Evolutionary conservation across 1,140 invertebrate species (phyloP), one percentile per base, ranked within the genome.

Genomic region (Pollicipes pollicipes): DNA sequence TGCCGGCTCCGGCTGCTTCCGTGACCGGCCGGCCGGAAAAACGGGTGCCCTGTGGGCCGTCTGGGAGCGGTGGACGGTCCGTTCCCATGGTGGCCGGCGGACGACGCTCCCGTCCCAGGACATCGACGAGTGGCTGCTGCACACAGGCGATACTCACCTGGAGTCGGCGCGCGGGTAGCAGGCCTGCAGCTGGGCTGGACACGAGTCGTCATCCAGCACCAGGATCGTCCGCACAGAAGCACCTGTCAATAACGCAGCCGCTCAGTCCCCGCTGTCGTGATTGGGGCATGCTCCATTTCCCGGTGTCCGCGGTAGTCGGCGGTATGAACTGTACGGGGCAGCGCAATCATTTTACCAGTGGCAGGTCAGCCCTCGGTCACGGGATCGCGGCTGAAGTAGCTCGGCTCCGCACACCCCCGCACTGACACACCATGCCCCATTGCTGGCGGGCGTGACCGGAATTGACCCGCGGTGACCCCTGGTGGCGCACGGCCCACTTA

Each of bases 111-210:
- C n/a, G n/a, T n/a, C n/a, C n/a, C n/a, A n/a, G n/a, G n/a, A n/a
- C n/a, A n/a, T n/a, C n/a, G n/a, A n/a, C n/a, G n/a, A n/a, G n/a
- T n/a, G n/a, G n/a, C n/a, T n/a, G n/a, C n/a, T n/a, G n/a, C n/a
- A n/a, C n/a, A n/a, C n/a, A n/a, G n/a, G n/a, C n/a, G 45, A 21
- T 21, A 24, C 45, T 21, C 21, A 58, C 88, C 88, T 90, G 32
- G 90, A 93, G 79, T 94, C 91, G 73, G 92, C 91, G 78, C 88
- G 87, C 1, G 92, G 91, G 81, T 95, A 91, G 77, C 92, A 95
- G 30, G 89, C 89, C 80, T 94, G 90, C 37, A 95, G 80, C 66
- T 90, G 90, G 0, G 91, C 91, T 0, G 92, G 93, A 70, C 90
- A 83, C 0, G 91, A 87, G 76, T 92, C 90, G 73, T 95, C 91